These are phyloP conservation scores for Calypte anna DNA, from an alignment of 2,113 vertebrate genomes.

Conservation along the genomic window DNA sequence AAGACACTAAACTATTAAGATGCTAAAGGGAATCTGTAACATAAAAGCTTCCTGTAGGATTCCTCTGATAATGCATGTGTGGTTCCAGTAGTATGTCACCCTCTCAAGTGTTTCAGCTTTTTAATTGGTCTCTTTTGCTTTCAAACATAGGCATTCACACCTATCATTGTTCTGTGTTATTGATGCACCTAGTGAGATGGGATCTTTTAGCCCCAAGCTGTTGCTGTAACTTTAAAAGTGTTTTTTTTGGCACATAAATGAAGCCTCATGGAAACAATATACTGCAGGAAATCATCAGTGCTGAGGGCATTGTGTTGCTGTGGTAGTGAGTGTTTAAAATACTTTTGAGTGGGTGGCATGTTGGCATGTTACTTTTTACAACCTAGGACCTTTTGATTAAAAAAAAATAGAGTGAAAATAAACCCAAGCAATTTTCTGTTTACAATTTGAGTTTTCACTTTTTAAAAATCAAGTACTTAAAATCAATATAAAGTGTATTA, in stretches of 20 bases:
- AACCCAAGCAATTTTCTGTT: background rate
- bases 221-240: background rate
- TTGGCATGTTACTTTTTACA: background rate
- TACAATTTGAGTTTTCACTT: background rate
- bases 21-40: background rate
- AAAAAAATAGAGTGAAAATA: background rate
- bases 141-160: background rate
- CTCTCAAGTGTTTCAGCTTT: background rate
- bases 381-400: background rate
- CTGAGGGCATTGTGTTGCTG: background rate
- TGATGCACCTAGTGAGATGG: background rate
- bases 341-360: background rate
- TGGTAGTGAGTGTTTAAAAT: slow-evolving; percentile 1
- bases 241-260: background rate
- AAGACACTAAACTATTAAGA: background rate
- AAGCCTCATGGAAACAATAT: background rate
- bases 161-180: background rate
- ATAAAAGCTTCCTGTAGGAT: background rate
- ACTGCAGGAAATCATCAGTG: background rate
- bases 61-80: background rate
- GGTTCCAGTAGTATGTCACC: background rate
- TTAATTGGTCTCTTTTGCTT: background rate
- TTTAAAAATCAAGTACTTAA: background rate
- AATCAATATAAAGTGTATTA: background rate
- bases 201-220: background rate